Evolutionary conservation across 2,797 vertebrate genomes (phyloP).

Genomic region (Sternarchorhynchus goeldii): DNA sequence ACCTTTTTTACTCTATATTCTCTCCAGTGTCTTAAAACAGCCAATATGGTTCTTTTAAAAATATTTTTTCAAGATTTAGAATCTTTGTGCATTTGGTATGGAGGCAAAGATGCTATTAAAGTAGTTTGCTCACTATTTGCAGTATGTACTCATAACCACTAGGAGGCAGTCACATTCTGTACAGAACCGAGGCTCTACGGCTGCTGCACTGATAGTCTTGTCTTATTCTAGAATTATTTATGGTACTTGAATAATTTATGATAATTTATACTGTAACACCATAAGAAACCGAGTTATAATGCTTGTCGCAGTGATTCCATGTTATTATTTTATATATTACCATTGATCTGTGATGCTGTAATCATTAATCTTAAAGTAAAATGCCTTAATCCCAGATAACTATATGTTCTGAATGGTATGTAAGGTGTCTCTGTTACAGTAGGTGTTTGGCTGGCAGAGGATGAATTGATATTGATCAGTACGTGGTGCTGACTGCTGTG

Average conservation of each 20-base stretch:
- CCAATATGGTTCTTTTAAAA: too few species aligned
- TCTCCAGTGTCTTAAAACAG: too few species aligned
- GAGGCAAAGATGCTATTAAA: background rate
- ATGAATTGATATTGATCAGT: slow-evolving; percentile 52
- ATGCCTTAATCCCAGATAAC: background rate
- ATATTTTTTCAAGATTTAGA: background rate
- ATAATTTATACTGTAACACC: too few species aligned
- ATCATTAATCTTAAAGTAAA: background rate
- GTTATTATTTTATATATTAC: background rate
- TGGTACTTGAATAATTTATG: too few species aligned
- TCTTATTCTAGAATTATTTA: too few species aligned
- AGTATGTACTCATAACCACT: slow-evolving; percentile 33
- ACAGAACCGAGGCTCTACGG: background rate
- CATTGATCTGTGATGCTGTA: background rate
- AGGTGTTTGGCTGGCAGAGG: slow-evolving; percentile 31
- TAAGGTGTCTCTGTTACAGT: slow-evolving; percentile 20
- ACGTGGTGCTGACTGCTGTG: slow-evolving; percentile 51
- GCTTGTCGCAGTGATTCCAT: too few species aligned
- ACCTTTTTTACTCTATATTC: background rate
- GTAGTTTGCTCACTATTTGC: background rate
- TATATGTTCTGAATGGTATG: slow-evolving; percentile 27
- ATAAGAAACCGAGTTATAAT: background rate
- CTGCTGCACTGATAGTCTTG: too few species aligned
- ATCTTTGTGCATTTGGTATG: background rate
- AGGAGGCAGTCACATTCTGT: slow-evolving; percentile 41